Conservation (phyloP, 2,113 vertebrate species). For the Raja brachyura region DNA sequence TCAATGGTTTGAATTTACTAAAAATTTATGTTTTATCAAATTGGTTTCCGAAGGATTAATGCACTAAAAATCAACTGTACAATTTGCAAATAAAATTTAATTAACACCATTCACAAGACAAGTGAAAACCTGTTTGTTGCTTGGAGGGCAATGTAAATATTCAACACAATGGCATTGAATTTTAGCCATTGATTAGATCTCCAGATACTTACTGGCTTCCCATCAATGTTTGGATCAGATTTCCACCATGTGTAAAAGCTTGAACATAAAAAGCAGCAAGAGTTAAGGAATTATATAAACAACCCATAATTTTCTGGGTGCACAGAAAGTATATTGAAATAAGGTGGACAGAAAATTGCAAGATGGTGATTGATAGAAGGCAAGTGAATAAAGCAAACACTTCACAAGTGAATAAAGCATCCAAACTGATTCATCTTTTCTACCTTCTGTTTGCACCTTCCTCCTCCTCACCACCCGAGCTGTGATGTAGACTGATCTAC, state of each 20-base stretch:
- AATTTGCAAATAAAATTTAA: not conserved
- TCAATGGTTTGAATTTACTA: no score
- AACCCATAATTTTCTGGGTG: not conserved
- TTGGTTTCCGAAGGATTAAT: not conserved
- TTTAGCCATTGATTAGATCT: not conserved
- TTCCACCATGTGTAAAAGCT: not conserved
- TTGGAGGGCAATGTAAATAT: not conserved
- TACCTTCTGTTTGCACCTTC: not conserved
- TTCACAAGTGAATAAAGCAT: no score
- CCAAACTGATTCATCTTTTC: not conserved
- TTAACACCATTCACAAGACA: not conserved
- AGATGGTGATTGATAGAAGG: not conserved
- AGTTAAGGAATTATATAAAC: not conserved
- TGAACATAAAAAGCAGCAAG: no score
- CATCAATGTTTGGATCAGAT: not conserved
- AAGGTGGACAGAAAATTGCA: not conserved
- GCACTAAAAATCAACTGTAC: not conserved
- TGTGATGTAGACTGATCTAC: not conserved
- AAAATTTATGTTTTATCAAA: not conserved
- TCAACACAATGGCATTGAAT: not conserved
- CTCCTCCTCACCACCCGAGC: not conserved
- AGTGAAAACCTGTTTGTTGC: not conserved
- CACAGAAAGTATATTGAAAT: not conserved
- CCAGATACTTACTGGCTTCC: not conserved
- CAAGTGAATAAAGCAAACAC: not conserved